These are phyloP conservation scores for Callopanchax toddi DNA, from an alignment of 2,113 vertebrate species.

Conservation along the genomic window DNA sequence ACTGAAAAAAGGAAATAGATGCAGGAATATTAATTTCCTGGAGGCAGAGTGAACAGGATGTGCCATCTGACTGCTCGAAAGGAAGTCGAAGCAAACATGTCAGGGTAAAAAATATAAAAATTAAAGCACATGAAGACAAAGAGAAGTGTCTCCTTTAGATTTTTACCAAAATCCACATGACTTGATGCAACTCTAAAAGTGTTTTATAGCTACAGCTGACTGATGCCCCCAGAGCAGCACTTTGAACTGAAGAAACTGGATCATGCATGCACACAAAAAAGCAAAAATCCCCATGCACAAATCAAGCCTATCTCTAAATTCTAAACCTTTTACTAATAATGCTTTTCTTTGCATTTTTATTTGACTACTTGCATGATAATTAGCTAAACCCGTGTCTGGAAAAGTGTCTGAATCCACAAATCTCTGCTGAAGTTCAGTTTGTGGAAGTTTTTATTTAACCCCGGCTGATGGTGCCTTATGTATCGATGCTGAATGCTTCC, in stretches of 20 bases:
- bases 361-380: neutral
- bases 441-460: neutral
- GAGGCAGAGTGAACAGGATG: conserved; percentile 16
- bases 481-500: neutral
- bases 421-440: neutral
- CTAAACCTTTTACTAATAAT: neutral
- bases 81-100: conserved; percentile 6
- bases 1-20: conserved; percentile 14
- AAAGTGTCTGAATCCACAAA: neutral
- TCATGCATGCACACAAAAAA: too few species aligned
- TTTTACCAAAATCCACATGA: neutral
- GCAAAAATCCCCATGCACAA: neutral
- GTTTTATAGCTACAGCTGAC: neutral
- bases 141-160: neutral
- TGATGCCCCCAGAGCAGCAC: conserved; percentile 1
- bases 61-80: conserved; percentile 15
- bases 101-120: neutral
- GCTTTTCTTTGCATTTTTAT: neutral
- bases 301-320: too few species aligned
- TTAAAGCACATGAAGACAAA: neutral
- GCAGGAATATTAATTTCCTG: conserved; percentile 23
- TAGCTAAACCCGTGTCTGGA: neutral
- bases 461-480: neutral
- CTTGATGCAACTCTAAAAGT: neutral
- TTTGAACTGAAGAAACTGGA: neutral